Base-by-base conservation (phyloP, 2,888 invertebrate species). In the Platynereis dumerilii region DNA sequence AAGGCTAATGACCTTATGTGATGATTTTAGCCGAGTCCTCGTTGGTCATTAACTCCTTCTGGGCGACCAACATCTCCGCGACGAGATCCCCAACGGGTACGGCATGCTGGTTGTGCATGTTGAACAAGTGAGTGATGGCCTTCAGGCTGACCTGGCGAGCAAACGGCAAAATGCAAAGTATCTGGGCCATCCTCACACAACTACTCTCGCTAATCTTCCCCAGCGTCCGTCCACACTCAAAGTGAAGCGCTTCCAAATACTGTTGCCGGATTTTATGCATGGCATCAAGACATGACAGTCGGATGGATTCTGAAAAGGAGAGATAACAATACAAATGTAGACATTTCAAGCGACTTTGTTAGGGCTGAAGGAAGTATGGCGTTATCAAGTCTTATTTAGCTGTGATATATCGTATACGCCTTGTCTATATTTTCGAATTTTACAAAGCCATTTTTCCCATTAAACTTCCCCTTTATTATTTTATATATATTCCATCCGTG, bases 121-220 rank as follows among this genome's bases (percentile, higher is more conserved):
- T 22, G 17, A 48, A 48, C 48, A 48, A 48, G n/a, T 48, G 48
- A 10, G n/a, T 48, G n/a, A 48, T 48, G 48, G 48, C 7, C n/a
- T 48, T 20, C 7, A 48, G n/a, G 48, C 48, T 48, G 10, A 48
- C 22, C 22, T 48, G 48, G 3, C 48, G 48, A 22, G 22, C n/a
- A 48, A 20, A 22, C 7, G 48, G 48, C 48, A 48, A n/a, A 22
- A 48, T n/a, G 20, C n/a, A 48, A 3, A 48, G n/a, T 22, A 48
- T 48, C 22, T 48, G 20, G 12, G 34, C 34, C 34, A 34, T 34
- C 12, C 34, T 5, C 34, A 34, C 34, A 34, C 34, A 34, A 34
- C 34, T 34, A 12, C 7, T 34, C 34, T 34, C 34, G 12, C 34
- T 34, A 34, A 34, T 34, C 12, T 34, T 34, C 5, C 34, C 34